Evolutionary conservation across 2,888 invertebrate genomes (phyloP).

Genomic region (Sceliomorpha sp.): DNA sequence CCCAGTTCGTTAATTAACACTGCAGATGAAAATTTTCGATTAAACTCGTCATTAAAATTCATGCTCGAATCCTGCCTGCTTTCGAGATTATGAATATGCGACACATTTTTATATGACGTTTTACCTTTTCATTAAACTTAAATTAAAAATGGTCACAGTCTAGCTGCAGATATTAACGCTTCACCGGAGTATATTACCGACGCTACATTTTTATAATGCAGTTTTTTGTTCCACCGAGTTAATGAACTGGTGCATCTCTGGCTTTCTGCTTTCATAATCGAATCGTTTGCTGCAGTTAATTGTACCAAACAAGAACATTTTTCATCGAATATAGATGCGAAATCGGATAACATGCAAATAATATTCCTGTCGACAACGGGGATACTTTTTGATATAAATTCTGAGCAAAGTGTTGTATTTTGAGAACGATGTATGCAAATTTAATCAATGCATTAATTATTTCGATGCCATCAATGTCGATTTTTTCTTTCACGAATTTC

Average conservation of each 20-base stretch:
- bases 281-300: not conserved
- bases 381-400: not conserved
- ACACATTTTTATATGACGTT: constrained; percentile 15
- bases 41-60: constrained; percentile 18
- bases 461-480: too few relatives aligned
- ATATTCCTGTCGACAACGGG: not conserved
- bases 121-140: constrained; percentile 18
- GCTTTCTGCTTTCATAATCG: not conserved
- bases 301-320: not conserved
- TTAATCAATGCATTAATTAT: too few relatives aligned
- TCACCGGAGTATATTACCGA: constrained; percentile 6
- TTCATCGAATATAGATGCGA: not conserved
- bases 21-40: constrained; percentile 21
- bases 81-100: constrained; percentile 12
- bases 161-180: constrained; percentile 8
- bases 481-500: too few relatives aligned
- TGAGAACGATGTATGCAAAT: constrained; percentile 3
- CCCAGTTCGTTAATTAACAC: constrained; percentile 15
- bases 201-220: constrained; percentile 1
- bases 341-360: not conserved
- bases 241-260: constrained; percentile 8
- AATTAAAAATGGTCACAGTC: constrained; percentile 16
- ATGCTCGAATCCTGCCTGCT: constrained; percentile 8
- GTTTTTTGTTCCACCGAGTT: constrained; percentile 4
- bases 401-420: not conserved